Percentiles rank a stretch among this genome's conserved stretches.
Conservation (phyloP, 2,113 vertebrate species). For the Ciconia maguari region DNA sequence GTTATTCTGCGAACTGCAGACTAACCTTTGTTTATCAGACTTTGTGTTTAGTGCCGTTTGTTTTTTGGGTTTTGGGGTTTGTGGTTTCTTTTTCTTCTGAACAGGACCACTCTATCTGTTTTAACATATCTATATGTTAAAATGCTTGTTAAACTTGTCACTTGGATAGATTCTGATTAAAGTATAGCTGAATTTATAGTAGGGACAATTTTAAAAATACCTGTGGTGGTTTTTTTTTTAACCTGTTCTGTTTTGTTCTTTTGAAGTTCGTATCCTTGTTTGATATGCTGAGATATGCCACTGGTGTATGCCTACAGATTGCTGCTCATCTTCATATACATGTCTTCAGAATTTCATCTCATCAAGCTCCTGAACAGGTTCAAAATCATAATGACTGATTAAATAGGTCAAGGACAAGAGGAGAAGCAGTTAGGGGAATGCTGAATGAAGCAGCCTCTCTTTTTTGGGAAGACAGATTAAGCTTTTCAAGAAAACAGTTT, state of each 20-base stretch:
- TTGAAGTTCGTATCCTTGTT: slow-evolving; percentile 87
- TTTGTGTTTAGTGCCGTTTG: not conserved
- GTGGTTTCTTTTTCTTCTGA: not conserved
- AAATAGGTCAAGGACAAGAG: slow-evolving; percentile 86
- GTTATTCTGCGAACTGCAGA: not conserved
- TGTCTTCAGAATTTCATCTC: slow-evolving; percentile 91
- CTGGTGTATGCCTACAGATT: slow-evolving; percentile 91
- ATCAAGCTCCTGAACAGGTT: slow-evolving; percentile 81
- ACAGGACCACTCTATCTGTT: not conserved
- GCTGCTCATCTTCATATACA: slow-evolving; percentile 89
- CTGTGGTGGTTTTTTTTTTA: not conserved
- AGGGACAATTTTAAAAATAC: not conserved
- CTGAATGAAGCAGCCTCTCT: slow-evolving; percentile 64
- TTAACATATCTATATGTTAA: not conserved
- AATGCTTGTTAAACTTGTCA: not conserved
- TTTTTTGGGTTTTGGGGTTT: not conserved
- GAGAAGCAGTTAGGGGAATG: slow-evolving; percentile 73
- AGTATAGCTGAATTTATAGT: not conserved
- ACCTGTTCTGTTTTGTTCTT: slow-evolving; percentile 56
- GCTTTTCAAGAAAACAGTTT: not conserved
- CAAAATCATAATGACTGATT: slow-evolving; percentile 86
- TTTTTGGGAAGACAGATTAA: slow-evolving; percentile 64
- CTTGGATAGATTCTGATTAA: not conserved
- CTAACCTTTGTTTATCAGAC: not conserved
- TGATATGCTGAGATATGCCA: slow-evolving; percentile 91